phyloP scores from a whole-genome alignment of 2,888 invertebrate genomes.

The Stenolophus ochropezus region DNA sequence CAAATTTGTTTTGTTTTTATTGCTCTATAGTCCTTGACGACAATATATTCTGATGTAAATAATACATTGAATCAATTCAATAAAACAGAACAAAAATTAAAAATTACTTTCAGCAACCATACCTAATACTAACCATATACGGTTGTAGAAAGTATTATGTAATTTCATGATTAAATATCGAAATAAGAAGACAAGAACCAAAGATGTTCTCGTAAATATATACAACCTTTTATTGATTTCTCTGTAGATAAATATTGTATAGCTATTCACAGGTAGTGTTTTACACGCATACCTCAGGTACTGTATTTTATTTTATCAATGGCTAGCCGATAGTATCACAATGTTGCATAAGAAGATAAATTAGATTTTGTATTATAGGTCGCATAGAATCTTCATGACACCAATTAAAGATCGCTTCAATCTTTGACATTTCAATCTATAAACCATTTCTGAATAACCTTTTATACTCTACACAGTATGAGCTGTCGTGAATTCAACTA shows the following conservation, averaged over 20 bases:
- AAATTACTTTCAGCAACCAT: constrained; percentile 10
- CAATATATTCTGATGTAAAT: background rate
- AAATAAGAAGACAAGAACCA: background rate
- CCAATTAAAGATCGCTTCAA: constrained; percentile 22
- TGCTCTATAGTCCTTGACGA: background rate
- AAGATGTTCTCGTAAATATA: constrained; percentile 1
- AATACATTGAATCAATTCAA: constrained; percentile 9
- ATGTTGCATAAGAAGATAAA: constrained; percentile 22
- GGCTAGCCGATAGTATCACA: background rate
- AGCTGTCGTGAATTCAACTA: constrained; percentile 1
- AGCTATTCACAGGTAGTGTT: background rate
- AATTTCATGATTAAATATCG: constrained; percentile 7
- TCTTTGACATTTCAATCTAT: constrained; percentile 30
- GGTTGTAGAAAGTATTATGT: constrained; percentile 24
- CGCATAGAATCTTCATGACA: constrained; percentile 17
- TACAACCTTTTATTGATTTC: constrained; percentile 38
- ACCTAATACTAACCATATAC: background rate
- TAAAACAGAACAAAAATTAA: constrained; percentile 2
- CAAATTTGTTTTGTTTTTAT: background rate
- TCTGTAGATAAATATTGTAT: background rate
- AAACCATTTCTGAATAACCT: constrained; percentile 33
- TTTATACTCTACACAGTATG: background rate
- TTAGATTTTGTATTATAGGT: constrained; percentile 1
- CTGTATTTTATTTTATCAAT: constrained; percentile 34
- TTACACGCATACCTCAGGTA: background rate